These are phyloP conservation scores for Neuroscelio doddi DNA, from an alignment of 2,888 invertebrate genomes.

Conservation along the genomic window DNA sequence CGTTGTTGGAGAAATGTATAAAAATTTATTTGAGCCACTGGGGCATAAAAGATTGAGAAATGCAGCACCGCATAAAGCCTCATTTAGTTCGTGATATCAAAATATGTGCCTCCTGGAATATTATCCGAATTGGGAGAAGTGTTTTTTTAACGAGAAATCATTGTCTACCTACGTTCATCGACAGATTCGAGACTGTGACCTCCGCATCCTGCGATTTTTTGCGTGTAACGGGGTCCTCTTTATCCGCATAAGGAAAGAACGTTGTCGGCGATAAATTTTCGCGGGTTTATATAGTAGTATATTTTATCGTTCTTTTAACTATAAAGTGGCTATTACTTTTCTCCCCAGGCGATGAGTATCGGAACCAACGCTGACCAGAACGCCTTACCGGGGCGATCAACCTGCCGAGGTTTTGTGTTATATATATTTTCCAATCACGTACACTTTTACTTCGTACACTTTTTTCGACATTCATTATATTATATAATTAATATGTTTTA, in stretches of 20 bases:
- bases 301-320: conserved; percentile 33
- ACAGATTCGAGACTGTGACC: too few species aligned
- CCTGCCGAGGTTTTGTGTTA: conserved; percentile 17
- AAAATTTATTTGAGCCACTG: too few species aligned
- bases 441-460: not conserved
- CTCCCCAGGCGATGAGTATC: conserved; percentile 29
- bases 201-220: too few species aligned
- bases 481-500: too few species aligned
- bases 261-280: conserved; percentile 25
- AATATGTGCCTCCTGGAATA: too few species aligned
- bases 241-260: conserved; percentile 1
- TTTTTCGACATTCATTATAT: not conserved
- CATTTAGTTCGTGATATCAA: too few species aligned
- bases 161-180: too few species aligned
- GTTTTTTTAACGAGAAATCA: too few species aligned
- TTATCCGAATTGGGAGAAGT: too few species aligned
- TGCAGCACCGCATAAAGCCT: too few species aligned
- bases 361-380: conserved; percentile 7
- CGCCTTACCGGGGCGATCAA: conserved; percentile 9
- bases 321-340: conserved; percentile 31
- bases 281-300: conserved; percentile 26
- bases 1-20: too few species aligned
- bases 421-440: conserved; percentile 20
- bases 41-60: too few species aligned
- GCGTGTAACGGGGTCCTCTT: conserved; percentile 3